A percentile compares a stretch with the other conserved stretches of the same genome.
Conservation (phyloP, 2,797 vertebrate species). For the Peromyscus attwateri region DNA sequence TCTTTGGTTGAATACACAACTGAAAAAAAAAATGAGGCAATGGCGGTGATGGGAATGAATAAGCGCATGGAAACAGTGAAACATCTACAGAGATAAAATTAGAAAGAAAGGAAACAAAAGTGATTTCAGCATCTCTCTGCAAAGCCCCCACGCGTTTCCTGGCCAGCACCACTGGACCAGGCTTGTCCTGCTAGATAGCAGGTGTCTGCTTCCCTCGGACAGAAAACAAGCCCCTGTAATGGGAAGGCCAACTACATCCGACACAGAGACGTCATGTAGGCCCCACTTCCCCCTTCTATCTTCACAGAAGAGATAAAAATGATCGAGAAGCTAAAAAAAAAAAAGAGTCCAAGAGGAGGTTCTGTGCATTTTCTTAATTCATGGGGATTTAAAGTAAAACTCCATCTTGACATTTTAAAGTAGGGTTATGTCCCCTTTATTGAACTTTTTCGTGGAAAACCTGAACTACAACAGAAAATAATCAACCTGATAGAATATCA, state of each 20-base stretch:
- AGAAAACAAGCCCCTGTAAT: constrained; percentile 43
- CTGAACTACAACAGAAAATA: constrained; percentile 21
- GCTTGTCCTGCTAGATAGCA: constrained; percentile 33
- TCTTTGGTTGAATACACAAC: constrained; percentile 76
- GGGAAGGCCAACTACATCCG: background rate
- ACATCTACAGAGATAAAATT: constrained; percentile 61
- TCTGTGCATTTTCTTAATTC: constrained; percentile 65
- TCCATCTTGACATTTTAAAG: constrained; percentile 45
- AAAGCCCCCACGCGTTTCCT: background rate
- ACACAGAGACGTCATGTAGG: background rate
- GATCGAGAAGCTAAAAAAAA: constrained; percentile 16
- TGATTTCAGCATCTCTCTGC: constrained; percentile 61
- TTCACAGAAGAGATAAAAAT: constrained; percentile 50
- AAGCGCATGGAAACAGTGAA: constrained; percentile 59
- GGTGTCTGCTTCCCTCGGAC: constrained; percentile 66
- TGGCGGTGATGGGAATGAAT: constrained; percentile 63
- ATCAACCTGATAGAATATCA: background rate
- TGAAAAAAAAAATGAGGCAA: constrained; percentile 8
- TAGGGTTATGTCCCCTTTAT: constrained; percentile 51
- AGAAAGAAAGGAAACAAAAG: constrained; percentile 76
- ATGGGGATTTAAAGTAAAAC: constrained; percentile 63
- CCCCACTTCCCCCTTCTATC: constrained; percentile 41
- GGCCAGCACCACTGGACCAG: constrained; percentile 27
- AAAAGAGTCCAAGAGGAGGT: constrained; percentile 25
- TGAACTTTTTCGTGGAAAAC: constrained; percentile 13